Conservation (phyloP, 2,888 invertebrate genomes). For the Caradrina clavipalpis region DNA sequence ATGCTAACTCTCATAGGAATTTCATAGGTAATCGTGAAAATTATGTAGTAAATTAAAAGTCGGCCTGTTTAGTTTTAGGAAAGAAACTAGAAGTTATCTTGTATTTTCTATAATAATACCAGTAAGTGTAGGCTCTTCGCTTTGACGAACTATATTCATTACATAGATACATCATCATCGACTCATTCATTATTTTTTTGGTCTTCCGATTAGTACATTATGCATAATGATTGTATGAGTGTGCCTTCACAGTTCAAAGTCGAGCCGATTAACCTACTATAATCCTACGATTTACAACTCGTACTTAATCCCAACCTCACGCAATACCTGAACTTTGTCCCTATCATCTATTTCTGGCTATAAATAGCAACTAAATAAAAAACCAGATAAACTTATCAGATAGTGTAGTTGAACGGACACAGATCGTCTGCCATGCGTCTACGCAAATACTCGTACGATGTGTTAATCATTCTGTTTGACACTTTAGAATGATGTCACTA, state of each 20-base stretch:
- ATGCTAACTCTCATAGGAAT: no score
- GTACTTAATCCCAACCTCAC: neutral
- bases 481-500: neutral
- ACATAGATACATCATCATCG: no score
- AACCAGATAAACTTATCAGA: constrained; percentile 23
- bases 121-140: no score
- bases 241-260: neutral
- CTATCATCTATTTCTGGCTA: constrained; percentile 7
- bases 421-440: constrained; percentile 44
- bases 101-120: no score
- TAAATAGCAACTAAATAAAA: constrained; percentile 1
- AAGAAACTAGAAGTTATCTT: no score
- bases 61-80: no score
- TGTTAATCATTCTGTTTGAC: constrained; percentile 32
- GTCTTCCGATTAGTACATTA: no score
- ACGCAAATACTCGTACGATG: constrained; percentile 37
- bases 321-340: constrained; percentile 11
- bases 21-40: no score
- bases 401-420: constrained; percentile 13
- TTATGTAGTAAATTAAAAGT: no score
- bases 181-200: no score
- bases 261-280: neutral
- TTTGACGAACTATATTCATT: no score
- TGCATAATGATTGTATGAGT: no score
- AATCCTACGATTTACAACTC: neutral